Evolutionary conservation across 2,888 invertebrate species (phyloP).

Genomic region (Hesperia comma): DNA sequence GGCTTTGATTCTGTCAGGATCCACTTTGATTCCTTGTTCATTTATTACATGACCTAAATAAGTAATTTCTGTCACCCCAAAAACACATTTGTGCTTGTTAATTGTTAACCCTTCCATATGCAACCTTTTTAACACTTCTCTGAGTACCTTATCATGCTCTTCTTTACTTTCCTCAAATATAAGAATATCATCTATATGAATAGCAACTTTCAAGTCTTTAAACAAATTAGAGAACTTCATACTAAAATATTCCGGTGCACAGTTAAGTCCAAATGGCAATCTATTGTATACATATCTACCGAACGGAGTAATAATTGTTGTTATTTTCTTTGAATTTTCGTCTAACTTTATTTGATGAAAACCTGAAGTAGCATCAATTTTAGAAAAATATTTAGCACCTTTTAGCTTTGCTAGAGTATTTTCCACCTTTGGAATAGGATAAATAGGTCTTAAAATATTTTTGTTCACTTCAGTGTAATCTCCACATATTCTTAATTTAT

Average conservation of each 20-base stretch:
- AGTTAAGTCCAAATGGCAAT: too few relatives aligned
- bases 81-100: constrained; percentile 1
- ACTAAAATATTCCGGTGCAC: not conserved
- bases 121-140: not conserved
- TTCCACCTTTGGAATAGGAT: constrained; percentile 2
- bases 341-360: constrained; percentile 2
- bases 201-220: not conserved
- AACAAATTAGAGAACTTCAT: constrained; percentile 1
- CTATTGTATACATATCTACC: too few relatives aligned
- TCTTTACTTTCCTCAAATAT: too few relatives aligned
- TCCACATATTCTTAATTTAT: constrained; percentile 2
- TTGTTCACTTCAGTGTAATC: not conserved
- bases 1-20: not conserved
- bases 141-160: too few relatives aligned
- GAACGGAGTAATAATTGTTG: not conserved
- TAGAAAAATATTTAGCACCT: not conserved
- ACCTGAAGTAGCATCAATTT: not conserved
- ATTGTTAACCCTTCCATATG: not conserved
- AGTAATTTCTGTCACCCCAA: not conserved
- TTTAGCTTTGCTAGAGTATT: not conserved
- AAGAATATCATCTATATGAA: too few relatives aligned
- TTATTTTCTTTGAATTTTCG: not conserved
- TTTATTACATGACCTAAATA: not conserved
- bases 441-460: constrained; percentile 1
- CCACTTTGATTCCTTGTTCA: constrained; percentile 1